Base-by-base conservation (phyloP, 2,888 invertebrate genomes). In the Nipponacmea schrenckii region DNA sequence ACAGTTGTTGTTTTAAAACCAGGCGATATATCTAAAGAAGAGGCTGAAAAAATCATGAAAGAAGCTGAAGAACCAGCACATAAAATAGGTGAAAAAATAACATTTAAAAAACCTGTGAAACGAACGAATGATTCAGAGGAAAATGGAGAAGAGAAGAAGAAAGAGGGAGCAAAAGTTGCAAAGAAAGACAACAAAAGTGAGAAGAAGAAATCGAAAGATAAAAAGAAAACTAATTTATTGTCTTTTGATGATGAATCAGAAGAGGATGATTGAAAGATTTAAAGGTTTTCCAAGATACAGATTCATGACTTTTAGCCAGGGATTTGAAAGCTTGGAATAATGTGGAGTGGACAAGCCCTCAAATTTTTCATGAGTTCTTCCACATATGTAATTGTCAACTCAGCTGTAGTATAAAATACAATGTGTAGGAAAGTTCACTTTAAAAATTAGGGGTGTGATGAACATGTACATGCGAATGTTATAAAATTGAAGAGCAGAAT, bases 21-120 rank as follows among this genome's bases (percentile, higher is more conserved):
- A 71, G 95, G 95, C 48, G 95, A 95, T 89, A 91, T 96, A 68
- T 93, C 94, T 64, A 93, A 93, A 65, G 94, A 94, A 84, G 93
- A 95, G 90, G 95, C 92, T 68, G 92, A 92, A 2, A 39, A 48
- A 45, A 50, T 48, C 14, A 67, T 70, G 26, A 45, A 65, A 24
- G 67, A 68, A 12, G 74, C 62, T 17, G 73, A 74, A 39, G 73
- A 65, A 44, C 39, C 26, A 39, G 66, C 50, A 27, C 26, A 64
- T 26, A 56, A 62, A 17, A 56, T 56, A 45, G 83, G 79, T 75
- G 83, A 82, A 20, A 82, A 80, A 70, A 82, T 83, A 10, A 79
- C 76, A 2, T 84, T 84, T 70, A 85, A 83, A 74, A 85, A 84
- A 64, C 86, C 86, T 65, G 68, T 56, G 27, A 86, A 85, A 70